Evolutionary conservation across 92 coral and sea anemone species (phyloP).

Genomic region (Paramuricea clavata): DNA sequence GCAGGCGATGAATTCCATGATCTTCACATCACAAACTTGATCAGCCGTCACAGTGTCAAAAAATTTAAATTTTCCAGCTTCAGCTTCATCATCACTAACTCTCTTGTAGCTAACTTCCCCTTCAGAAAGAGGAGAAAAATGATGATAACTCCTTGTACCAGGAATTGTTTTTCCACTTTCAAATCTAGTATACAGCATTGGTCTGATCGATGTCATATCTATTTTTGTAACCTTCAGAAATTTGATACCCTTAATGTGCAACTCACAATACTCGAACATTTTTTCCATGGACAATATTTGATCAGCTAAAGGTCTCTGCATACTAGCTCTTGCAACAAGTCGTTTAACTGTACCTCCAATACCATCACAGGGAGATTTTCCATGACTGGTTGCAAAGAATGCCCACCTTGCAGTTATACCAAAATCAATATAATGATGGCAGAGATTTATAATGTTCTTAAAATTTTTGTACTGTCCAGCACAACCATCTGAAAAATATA

Average conservation of each 20-base stretch:
- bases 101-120: not conserved
- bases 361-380: constrained; percentile 43
- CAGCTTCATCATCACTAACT: not conserved
- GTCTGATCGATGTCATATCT: constrained; percentile 37
- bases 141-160: constrained; percentile 11
- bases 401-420: constrained; percentile 29
- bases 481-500: constrained; percentile 38
- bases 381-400: constrained; percentile 37
- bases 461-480: constrained; percentile 33
- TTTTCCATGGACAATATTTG: constrained; percentile 40
- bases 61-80: not conserved
- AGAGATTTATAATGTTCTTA: constrained; percentile 30
- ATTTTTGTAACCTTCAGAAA: constrained; percentile 30
- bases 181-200: constrained; percentile 6
- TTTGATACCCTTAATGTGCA: constrained; percentile 35
- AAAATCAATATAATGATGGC: constrained; percentile 17
- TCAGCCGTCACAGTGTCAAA: not conserved
- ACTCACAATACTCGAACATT: constrained; percentile 54
- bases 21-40: not conserved
- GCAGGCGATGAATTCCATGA: constrained; percentile 5
- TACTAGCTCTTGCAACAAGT: constrained; percentile 24
- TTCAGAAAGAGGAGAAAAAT: not conserved
- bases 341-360: constrained; percentile 22
- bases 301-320: constrained; percentile 8
- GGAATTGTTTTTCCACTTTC: constrained; percentile 18